phyloP scores from a whole-genome alignment of 2,113 vertebrate species.

The Mesoclemmys tuberculata region DNA sequence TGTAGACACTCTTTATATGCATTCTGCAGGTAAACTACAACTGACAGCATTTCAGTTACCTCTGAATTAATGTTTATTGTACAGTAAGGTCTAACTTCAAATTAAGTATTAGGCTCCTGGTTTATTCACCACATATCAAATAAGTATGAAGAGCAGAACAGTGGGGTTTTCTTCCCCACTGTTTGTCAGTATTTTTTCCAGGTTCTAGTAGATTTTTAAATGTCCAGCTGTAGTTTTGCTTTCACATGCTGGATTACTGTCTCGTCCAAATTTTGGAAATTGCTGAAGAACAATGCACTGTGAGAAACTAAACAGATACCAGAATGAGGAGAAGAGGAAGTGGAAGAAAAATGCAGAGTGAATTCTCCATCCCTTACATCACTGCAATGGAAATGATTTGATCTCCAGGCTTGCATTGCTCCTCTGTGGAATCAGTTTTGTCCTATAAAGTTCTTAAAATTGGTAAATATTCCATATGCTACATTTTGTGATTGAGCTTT shows the following conservation, averaged over 20 bases:
- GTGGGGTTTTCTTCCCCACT: neutral
- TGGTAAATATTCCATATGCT: neutral
- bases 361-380: fast-evolving
- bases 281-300: neutral
- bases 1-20: neutral
- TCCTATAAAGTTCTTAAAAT: neutral
- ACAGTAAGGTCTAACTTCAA: neutral
- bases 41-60: neutral
- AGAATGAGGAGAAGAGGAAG: neutral
- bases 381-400: neutral
- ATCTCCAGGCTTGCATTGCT: neutral
- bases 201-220: neutral
- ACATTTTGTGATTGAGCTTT: neutral
- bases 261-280: neutral
- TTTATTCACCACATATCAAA: neutral
- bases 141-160: neutral
- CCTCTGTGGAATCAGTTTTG: neutral
- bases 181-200: neutral
- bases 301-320: neutral
- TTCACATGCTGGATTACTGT: neutral
- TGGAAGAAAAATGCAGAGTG: neutral
- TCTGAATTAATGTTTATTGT: neutral
- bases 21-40: neutral
- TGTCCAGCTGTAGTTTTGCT: neutral
- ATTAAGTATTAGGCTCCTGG: neutral